These are phyloP conservation scores for Rhamphomyia laevipes DNA, from an alignment of 2,888 invertebrate species.

Conservation along the genomic window DNA sequence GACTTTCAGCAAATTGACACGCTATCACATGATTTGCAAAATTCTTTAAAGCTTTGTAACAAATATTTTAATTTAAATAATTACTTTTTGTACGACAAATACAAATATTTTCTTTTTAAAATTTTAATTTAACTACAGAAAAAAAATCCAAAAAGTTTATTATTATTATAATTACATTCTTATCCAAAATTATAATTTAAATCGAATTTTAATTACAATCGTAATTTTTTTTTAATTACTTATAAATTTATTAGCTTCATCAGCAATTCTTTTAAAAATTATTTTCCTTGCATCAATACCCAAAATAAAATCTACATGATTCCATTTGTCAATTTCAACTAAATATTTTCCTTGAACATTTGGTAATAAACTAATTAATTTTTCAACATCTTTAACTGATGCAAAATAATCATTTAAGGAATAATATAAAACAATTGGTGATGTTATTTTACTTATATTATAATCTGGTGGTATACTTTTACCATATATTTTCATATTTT, in stretches of 20 bases:
- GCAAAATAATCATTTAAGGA: constrained; percentile 46
- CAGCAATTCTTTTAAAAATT: neutral
- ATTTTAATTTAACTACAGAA: no score
- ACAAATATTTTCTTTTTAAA: no score
- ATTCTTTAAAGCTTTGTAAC: no score
- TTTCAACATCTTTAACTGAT: constrained; percentile 26
- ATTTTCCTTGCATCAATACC: constrained; percentile 42
- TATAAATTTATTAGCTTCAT: neutral
- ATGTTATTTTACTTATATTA: constrained; percentile 34
- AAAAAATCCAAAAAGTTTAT: no score
- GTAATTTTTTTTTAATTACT: no score
- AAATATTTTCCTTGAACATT: constrained; percentile 38
- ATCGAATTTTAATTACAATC: no score
- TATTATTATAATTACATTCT: no score
- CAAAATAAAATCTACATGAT: constrained; percentile 56
- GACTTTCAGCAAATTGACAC: no score
- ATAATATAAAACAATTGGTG: constrained; percentile 42
- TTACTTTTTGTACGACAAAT: no score
- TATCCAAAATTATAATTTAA: no score
- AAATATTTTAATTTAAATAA: no score
- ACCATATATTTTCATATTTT: constrained; percentile 41
- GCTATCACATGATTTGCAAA: no score
- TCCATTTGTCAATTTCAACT: constrained; percentile 42
- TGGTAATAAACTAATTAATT: constrained; percentile 20
- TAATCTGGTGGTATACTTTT: constrained; percentile 39